Percentiles rank a stretch among this genome's conserved stretches.
phyloP scores from a whole-genome alignment of 2,113 vertebrate species.

The cat (Felis catus) region F.catus_Fca126_mat1.0 CM031424.1:15940501-15941000 shows the following conservation, averaged over 20 bases:
- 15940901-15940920: too few relatives aligned
- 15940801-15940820: neutral
- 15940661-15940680: neutral
- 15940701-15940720: neutral
- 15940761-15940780: neutral
- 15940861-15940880: neutral
- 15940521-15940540: neutral
- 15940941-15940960: too few relatives aligned
- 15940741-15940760: neutral
- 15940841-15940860: neutral
- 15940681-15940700: neutral
- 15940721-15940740: neutral
- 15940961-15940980: too few relatives aligned
- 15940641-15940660: neutral
- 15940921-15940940: too few relatives aligned
- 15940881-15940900: too few relatives aligned
- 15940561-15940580: neutral
- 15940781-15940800: neutral
- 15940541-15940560: neutral
- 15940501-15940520: neutral
- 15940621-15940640: neutral
- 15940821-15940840: neutral
- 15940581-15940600: neutral
- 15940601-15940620: neutral
- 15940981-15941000: too few relatives aligned